Evolutionary conservation across 2,113 vertebrate species (phyloP), one percentile per base, ranked within the genome.

Genomic region (Eurystomus gularis): DNA sequence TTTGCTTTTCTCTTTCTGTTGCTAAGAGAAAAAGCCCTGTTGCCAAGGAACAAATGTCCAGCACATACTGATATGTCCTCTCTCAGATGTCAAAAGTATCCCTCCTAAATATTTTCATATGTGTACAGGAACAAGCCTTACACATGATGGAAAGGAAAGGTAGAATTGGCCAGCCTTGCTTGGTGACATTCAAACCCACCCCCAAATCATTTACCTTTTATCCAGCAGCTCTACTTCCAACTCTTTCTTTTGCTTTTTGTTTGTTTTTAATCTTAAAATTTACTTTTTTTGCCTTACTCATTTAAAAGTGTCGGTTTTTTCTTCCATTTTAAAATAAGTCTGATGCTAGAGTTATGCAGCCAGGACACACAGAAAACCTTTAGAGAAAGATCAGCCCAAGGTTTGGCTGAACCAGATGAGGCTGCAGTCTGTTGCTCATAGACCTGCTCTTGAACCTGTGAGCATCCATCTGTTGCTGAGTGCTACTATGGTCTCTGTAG

Each of bases 41-140:
- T 98, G 96, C 96, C 75, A 95, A 86, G 97, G 95, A 96, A 97
- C 95, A 52, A 90, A n/a, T 91, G 92, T 94, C 95, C 96, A 84
- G 72, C 52, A 52, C 7, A 2, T 54, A 86, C 49, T 61, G 86
- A 19, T 86, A 42, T 96, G 51, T 97, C 46, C 84, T 94, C 80
- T 90, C 55, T 88, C 70, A 82, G 83, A 89, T 97, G 92, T 88
- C 88, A 95, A 94, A 97, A 96, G 57, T 24, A 92, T 92, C 61
- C 33, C 10, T n/a, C 72, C 92, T 28, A 79, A 90, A 69, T 87
- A 15, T 88, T 96, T 82, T 96, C 72, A 92, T 20, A 48, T 94
- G 78, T 21, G 5, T 46, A n/a, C 18, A 49, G 23, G 10, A 31
- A 33, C 3, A 49, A 69, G 64, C 72, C 39, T 52, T 71, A 49